Conservation (phyloP, 2,797 vertebrate genomes). For the Peromyscus melanophrys region DNA sequence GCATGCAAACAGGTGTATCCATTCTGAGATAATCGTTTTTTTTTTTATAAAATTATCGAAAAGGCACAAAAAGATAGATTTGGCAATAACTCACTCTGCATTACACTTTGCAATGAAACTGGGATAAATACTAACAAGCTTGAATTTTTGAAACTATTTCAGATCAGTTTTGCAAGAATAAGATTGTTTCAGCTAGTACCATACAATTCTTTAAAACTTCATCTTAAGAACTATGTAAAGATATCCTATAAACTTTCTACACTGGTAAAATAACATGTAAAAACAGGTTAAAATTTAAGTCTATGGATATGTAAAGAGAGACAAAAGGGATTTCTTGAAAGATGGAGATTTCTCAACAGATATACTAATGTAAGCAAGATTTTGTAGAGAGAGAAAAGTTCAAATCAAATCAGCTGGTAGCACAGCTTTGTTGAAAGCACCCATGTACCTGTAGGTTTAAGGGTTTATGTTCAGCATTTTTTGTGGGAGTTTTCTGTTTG, state of each 20-base stretch:
- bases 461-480: neutral
- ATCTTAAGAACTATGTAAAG: neutral
- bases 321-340: neutral
- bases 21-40: neutral
- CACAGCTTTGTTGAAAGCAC: neutral
- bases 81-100: neutral
- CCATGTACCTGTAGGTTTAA: neutral
- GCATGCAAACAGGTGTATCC: neutral
- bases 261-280: constrained; percentile 20
- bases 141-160: constrained; percentile 8
- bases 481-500: neutral
- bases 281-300: neutral
- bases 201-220: neutral
- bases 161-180: neutral
- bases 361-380: neutral
- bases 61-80: neutral
- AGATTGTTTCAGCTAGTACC: neutral
- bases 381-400: neutral
- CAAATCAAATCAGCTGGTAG: neutral
- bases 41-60: constrained; percentile 35
- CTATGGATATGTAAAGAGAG: neutral
- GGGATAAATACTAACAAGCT: neutral
- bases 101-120: neutral
- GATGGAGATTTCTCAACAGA: constrained; percentile 17
- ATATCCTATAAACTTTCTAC: neutral